phyloP scores from a whole-genome alignment of 2,888 invertebrate species.

The Euzophera pinguis region DNA sequence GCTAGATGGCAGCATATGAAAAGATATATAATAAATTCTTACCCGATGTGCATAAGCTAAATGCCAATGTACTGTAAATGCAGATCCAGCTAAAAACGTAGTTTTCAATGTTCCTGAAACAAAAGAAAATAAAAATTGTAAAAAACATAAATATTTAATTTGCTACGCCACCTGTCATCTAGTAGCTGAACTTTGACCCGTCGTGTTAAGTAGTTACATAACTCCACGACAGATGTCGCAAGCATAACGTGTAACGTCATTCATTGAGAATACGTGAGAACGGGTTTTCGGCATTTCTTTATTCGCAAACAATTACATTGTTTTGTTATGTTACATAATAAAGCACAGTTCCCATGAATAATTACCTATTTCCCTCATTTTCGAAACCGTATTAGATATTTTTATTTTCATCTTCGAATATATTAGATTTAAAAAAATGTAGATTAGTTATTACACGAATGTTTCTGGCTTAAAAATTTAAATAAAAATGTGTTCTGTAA shows the following conservation, averaged over 20 bases:
- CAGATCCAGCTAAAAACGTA: conserved; percentile 88
- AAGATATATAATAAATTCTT: conserved; percentile 42
- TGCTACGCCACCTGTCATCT: conserved; percentile 36
- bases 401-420: background rate
- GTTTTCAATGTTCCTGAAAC: conserved; percentile 88
- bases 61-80: conserved; percentile 95
- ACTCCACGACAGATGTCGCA: conserved; percentile 45
- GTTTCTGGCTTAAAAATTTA: too few relatives aligned
- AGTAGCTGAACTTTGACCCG: conserved; percentile 25
- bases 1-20: too few relatives aligned
- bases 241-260: conserved; percentile 21
- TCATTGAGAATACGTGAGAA: conserved; percentile 33
- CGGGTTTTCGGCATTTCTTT: conserved; percentile 25
- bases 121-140: conserved; percentile 23
- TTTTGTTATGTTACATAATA: conserved; percentile 25
- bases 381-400: conserved; percentile 25
- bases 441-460: too few relatives aligned
- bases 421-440: background rate
- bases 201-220: conserved; percentile 26
- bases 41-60: conserved; percentile 93
- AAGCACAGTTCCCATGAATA: conserved; percentile 28
- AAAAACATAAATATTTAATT: background rate
- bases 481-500: background rate
- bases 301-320: conserved; percentile 25
- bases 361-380: conserved; percentile 23